phyloP scores from a whole-genome alignment of 2,113 vertebrate genomes.

The Cyprinus carpio region DNA sequence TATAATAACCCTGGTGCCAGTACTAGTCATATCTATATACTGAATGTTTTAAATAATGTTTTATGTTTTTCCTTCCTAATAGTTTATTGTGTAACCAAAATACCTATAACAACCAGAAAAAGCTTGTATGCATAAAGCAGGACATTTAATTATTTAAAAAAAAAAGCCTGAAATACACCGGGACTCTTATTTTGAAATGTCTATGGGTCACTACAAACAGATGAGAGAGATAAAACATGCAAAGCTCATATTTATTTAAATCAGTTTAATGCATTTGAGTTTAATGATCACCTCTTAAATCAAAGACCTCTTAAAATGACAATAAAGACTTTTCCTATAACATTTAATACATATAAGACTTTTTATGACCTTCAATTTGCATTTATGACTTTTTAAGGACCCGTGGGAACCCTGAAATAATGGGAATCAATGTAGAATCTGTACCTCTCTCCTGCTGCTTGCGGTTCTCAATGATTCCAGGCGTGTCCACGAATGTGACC shows the following conservation, averaged over 20 bases:
- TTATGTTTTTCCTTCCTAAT: neutral
- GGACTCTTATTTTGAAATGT: neutral
- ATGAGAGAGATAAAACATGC: no score
- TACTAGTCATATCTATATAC: neutral
- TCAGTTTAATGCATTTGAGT: no score
- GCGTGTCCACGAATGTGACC: slow-evolving; percentile 95
- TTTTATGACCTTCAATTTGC: neutral
- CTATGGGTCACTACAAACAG: neutral
- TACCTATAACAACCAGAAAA: no score
- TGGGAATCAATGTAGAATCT: neutral
- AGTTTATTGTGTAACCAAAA: no score
- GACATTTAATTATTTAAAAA: neutral
- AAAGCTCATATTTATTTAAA: no score
- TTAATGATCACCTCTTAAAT: no score
- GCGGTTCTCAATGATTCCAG: slow-evolving; percentile 97
- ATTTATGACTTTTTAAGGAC: neutral
- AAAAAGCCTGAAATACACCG: neutral
- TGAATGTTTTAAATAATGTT: neutral
- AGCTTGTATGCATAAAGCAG: no score
- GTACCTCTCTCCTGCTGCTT: slow-evolving; percentile 98
- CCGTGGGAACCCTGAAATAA: neutral
- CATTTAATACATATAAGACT: neutral
- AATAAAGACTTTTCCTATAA: neutral
- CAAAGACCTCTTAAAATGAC: neutral
- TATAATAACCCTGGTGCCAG: no score